Conservation (phyloP, 1,140 invertebrate species). For the Drosophila malerkotliana region DNA sequence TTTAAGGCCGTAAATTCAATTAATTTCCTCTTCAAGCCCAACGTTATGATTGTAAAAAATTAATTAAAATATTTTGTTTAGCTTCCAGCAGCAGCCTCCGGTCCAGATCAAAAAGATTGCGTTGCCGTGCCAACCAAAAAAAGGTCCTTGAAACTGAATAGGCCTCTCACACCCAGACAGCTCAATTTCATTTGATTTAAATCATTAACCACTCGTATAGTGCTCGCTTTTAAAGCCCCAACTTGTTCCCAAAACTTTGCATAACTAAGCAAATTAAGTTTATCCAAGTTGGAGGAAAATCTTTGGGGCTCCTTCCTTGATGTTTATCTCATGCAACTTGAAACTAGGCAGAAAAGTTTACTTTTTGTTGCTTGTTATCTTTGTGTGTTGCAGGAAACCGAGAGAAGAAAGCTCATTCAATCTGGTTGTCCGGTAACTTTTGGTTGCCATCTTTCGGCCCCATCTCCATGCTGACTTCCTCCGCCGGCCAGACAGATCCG, state of each 20-base stretch:
- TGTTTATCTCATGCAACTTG: slow-evolving; percentile 30
- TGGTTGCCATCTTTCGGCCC: slow-evolving; percentile 1
- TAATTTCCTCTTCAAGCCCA: slow-evolving; percentile 41
- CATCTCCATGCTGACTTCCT: slow-evolving; percentile 18
- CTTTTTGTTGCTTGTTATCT: slow-evolving; percentile 47
- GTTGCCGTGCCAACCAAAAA: slow-evolving; percentile 15
- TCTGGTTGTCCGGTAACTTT: slow-evolving; percentile 29
- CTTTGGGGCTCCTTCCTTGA: not conserved
- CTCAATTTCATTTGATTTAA: slow-evolving; percentile 17
- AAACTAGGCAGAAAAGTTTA: slow-evolving; percentile 16
- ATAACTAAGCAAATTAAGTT: slow-evolving; percentile 35
- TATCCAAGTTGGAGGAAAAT: slow-evolving; percentile 21
- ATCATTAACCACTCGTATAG: slow-evolving; percentile 4
- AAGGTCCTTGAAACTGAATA: slow-evolving; percentile 31
- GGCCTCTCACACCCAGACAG: not conserved
- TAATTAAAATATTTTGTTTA: slow-evolving; percentile 43
- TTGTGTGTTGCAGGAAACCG: slow-evolving; percentile 12
- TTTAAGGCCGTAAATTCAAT: slow-evolving; percentile 63
- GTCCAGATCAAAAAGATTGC: slow-evolving; percentile 23
- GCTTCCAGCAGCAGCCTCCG: slow-evolving; percentile 4
- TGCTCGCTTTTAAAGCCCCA: not conserved
- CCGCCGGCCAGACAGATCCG: slow-evolving; percentile 59
- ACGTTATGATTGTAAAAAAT: slow-evolving; percentile 34
- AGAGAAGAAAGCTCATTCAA: slow-evolving; percentile 9
- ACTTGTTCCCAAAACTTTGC: not conserved